These are phyloP conservation scores for Stegodyphus dumicola DNA, from an alignment of 1,140 invertebrate genomes.

Conservation along the genomic window DNA sequence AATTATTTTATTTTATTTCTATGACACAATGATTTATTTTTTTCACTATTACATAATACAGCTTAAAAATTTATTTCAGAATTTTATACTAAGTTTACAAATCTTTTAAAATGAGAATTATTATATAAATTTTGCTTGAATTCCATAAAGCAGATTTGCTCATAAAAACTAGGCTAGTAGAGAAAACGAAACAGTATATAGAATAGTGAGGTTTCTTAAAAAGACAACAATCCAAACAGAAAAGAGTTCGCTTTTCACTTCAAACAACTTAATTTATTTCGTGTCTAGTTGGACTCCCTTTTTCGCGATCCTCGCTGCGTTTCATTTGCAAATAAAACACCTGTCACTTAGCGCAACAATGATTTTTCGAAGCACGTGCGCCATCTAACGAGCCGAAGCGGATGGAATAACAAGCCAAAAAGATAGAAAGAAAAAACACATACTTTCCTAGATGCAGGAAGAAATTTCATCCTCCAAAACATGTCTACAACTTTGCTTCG, in stretches of 20 bases:
- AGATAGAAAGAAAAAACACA: not conserved
- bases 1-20: too few species aligned
- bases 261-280: constrained; percentile 15
- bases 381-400: constrained; percentile 30
- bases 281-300: not conserved
- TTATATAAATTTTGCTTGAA: too few species aligned
- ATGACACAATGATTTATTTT: too few species aligned
- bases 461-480: constrained; percentile 6
- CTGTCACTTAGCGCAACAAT: constrained; percentile 36
- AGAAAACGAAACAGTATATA: too few species aligned
- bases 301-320: not conserved
- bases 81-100: too few species aligned
- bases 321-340: constrained; percentile 54
- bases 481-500: constrained; percentile 30
- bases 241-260: not conserved
- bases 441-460: not conserved
- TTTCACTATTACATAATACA: too few species aligned
- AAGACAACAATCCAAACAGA: too few species aligned
- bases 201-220: too few species aligned
- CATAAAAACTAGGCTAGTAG: too few species aligned
- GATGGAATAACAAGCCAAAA: not conserved
- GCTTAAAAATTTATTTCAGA: too few species aligned
- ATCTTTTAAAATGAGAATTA: too few species aligned
- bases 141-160: too few species aligned
- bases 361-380: constrained; percentile 28